These are phyloP conservation scores for Biston stratarius DNA, from an alignment of 2,888 invertebrate genomes.

Conservation along the genomic window DNA sequence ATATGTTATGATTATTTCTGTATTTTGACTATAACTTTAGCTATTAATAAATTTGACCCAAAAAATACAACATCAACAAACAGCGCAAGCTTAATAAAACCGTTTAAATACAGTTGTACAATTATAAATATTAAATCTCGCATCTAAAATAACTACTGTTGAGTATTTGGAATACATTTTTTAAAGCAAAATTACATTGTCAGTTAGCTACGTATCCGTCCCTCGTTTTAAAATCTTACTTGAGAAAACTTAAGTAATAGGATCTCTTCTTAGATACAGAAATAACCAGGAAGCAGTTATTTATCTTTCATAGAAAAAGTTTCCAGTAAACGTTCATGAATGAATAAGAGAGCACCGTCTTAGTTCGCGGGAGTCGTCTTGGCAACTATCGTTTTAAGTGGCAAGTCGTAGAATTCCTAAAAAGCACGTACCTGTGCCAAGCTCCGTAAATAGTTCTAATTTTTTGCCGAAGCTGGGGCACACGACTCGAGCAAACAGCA, in stretches of 20 bases:
- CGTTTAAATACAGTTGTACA: too few relatives aligned
- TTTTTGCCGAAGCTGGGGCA: constrained; percentile 61
- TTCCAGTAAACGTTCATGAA: constrained; percentile 56
- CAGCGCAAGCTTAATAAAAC: too few relatives aligned
- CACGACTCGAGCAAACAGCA: constrained; percentile 37
- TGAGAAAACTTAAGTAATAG: constrained; percentile 43
- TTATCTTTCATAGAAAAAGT: constrained; percentile 49
- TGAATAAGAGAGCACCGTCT: constrained; percentile 56
- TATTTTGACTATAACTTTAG: too few relatives aligned
- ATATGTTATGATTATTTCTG: too few relatives aligned
- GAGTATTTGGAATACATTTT: not conserved
- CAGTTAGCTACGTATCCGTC: constrained; percentile 10
- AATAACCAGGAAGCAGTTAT: constrained; percentile 46
- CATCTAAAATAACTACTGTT: not conserved
- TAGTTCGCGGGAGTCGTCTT: constrained; percentile 54
- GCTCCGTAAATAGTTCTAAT: constrained; percentile 79
- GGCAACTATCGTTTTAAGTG: constrained; percentile 66
- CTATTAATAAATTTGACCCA: too few relatives aligned
- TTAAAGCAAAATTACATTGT: constrained; percentile 1
- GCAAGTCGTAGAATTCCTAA: constrained; percentile 71
- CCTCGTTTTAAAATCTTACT: constrained; percentile 14
- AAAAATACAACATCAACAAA: too few relatives aligned
- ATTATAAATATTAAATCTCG: too few relatives aligned
- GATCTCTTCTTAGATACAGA: constrained; percentile 42
- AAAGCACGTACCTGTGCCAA: constrained; percentile 72